Evolutionary conservation across 2,888 invertebrate species (phyloP).

Genomic region (Acanthosepion pharaonis): DNA sequence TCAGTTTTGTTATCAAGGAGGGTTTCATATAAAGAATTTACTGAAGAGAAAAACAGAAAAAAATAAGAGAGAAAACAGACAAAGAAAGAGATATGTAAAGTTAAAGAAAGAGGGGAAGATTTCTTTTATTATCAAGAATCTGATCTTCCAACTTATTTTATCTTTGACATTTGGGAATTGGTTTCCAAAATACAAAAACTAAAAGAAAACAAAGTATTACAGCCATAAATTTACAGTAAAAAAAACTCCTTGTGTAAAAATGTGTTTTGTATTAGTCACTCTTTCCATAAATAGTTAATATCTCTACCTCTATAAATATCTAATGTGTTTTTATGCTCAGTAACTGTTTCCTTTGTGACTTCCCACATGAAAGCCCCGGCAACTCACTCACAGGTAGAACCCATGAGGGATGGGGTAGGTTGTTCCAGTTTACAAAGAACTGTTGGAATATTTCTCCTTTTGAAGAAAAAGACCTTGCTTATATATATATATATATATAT

Average conservation of each 20-base stretch:
- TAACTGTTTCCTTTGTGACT: neutral
- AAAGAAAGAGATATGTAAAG: neutral
- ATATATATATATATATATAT: too few relatives aligned
- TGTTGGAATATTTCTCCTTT: neutral
- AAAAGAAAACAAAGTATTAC: neutral
- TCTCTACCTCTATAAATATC: neutral
- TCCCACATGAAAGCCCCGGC: neutral
- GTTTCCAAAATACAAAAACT: neutral
- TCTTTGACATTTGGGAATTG: neutral
- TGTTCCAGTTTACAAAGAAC: neutral
- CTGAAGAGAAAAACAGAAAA: neutral
- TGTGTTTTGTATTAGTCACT: neutral
- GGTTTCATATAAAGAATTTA: too few relatives aligned
- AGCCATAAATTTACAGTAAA: neutral
- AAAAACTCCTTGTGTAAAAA: neutral
- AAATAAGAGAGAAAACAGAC: neutral
- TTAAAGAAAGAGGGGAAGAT: neutral
- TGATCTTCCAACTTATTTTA: neutral
- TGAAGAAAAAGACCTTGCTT: too few relatives aligned
- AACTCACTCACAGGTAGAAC: neutral
- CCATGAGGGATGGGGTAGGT: neutral
- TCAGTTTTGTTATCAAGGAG: too few relatives aligned
- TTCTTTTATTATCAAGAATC: neutral
- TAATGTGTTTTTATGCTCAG: neutral
- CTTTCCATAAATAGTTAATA: neutral